A percentile compares a stretch with the other conserved stretches of the same genome.
phyloP scores from a whole-genome alignment of 2,797 vertebrate genomes.

The Rhincodon typus region DNA sequence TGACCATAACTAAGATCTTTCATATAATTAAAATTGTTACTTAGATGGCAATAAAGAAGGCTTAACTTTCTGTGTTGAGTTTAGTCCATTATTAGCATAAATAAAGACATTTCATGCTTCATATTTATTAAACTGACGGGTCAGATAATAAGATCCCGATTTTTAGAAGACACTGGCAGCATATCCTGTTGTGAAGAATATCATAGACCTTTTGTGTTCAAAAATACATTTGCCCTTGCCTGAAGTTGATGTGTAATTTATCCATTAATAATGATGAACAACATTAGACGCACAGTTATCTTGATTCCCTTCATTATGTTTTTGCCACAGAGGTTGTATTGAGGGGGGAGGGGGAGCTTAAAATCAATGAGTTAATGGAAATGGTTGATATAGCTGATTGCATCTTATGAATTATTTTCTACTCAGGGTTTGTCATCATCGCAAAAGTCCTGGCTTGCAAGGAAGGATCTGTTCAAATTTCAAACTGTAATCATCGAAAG shows the following conservation, averaged over 20 bases:
- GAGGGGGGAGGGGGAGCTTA: neutral
- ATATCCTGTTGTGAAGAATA: neutral
- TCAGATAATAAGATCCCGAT: neutral
- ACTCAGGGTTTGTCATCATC: neutral
- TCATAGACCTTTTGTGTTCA: neutral
- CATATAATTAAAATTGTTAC: neutral
- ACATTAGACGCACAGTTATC: neutral
- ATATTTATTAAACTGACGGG: too few relatives aligned
- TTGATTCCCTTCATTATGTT: too few relatives aligned
- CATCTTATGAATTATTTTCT: neutral
- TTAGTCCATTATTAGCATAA: too few relatives aligned
- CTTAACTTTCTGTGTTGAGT: neutral
- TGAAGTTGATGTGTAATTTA: neutral
- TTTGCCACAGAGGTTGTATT: too few relatives aligned
- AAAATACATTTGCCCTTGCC: neutral
- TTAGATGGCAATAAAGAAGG: neutral
- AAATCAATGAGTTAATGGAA: neutral
- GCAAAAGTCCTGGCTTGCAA: neutral
- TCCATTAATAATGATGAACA: neutral
- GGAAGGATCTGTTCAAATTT: neutral
- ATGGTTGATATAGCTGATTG: neutral
- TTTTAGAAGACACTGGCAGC: neutral
- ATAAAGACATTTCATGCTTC: too few relatives aligned
- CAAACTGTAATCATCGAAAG: neutral
- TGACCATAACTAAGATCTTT: too few relatives aligned